Conservation (phyloP, 2,113 vertebrate genomes). For the Cavia porcellus region DNA sequence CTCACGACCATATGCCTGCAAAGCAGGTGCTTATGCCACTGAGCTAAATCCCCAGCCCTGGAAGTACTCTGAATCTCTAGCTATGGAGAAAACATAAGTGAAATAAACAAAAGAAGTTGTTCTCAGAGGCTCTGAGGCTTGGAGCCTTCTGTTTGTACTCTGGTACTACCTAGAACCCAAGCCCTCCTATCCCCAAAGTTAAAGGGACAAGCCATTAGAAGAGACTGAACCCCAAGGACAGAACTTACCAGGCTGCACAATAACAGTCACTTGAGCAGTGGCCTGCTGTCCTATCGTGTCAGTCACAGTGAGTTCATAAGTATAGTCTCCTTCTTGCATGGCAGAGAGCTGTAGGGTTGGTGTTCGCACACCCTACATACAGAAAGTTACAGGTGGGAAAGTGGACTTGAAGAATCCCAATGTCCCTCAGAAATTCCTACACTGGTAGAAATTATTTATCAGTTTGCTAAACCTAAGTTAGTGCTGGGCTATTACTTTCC, state of each 20-base stretch:
- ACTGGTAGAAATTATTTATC: slow-evolving; percentile 1
- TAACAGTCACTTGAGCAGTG: slow-evolving; percentile 96
- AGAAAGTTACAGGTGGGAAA: slow-evolving; percentile 49
- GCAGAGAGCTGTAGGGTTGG: slow-evolving; percentile 96
- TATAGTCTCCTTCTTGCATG: slow-evolving; percentile 99
- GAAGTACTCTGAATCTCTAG: neutral
- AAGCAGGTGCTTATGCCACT: too few species aligned
- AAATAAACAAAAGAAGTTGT: neutral
- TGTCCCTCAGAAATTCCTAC: neutral
- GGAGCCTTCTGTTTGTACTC: neutral
- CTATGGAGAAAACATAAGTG: neutral
- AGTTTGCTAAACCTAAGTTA: slow-evolving; percentile 44
- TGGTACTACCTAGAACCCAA: neutral
- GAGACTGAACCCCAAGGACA: neutral
- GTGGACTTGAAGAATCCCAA: neutral
- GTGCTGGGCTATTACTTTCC: neutral
- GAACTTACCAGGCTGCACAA: slow-evolving; percentile 96
- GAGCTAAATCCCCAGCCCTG: neutral
- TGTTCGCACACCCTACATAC: slow-evolving; percentile 94
- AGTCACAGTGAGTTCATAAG: slow-evolving; percentile 97
- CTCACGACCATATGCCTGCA: too few species aligned
- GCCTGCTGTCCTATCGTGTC: slow-evolving; percentile 96
- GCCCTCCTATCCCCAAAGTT: neutral
- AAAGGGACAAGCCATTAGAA: neutral
- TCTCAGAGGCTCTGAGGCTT: neutral